Evolutionary conservation across 1,140 invertebrate species (phyloP), one percentile per base, ranked within the genome.

Genomic region (Mycetomoellerius zeteki): DNA sequence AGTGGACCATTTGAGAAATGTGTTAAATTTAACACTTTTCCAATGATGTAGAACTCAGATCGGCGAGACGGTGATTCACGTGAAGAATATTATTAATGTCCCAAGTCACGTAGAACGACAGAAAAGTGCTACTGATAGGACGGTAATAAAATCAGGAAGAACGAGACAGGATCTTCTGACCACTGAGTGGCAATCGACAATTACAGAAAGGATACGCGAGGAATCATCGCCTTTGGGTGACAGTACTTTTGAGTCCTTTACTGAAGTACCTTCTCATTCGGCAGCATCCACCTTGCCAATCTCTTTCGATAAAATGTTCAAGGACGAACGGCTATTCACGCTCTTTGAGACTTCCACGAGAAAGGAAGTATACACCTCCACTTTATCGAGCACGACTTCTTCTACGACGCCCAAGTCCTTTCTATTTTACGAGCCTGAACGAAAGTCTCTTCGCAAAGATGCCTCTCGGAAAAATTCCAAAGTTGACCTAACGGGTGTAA

Each of bases 81-180:
- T 86, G 56, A 89, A 89, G 54, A 76, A 89, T 21, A 54, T 89
- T 33, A 80, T 89, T 16, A 72, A 82, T 8, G 50, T 12, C n/a
- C 54, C 78, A 19, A 72, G 50, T 72, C 16, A 19, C 19, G 67
- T 47, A 2, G 80, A 8, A 14, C 37, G 56, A 52, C 54, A 47
- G 54, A 60, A 21, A 30, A 60, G 19, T 8, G 10, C 3, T 30
- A 30, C 16, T 2, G 67, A 82, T 19, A 21, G 14, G 14, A 60
- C n/a, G 21, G 21, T 24, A 33, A 82, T 30, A 43, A 73, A 14
- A 24, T 69, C 47, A 14, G 62, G 30, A 33, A 21, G 33, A 7
- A 27, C 21, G 27, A 54, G 30, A 33, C 64, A 56, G 21, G 21
- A 81, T 56, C 54, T 47, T 24, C 47, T 19, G 78, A 81, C 14